phyloP scores from a whole-genome alignment of 2,113 vertebrate genomes.

The Takifugu flavidus region DNA sequence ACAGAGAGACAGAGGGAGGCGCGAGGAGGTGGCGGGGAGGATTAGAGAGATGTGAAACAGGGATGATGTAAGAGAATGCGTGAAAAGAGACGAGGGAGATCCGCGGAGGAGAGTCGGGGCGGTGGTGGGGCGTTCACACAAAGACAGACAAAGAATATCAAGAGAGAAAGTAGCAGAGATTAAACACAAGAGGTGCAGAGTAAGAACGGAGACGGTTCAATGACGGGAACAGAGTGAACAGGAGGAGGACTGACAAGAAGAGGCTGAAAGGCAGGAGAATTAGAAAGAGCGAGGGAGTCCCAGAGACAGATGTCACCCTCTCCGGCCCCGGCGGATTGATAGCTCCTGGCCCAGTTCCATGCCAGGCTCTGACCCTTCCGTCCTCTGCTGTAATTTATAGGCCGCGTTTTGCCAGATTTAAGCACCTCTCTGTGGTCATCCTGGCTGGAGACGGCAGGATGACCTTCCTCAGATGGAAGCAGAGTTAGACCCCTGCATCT shows the following conservation, averaged over 20 bases:
- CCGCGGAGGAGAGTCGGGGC: constrained; percentile 40
- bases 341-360: constrained; percentile 75
- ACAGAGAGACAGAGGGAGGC: constrained; percentile 20
- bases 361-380: constrained; percentile 73
- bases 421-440: constrained; percentile 73
- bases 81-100: constrained; percentile 66
- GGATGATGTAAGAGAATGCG: constrained; percentile 70
- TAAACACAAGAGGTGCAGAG: constrained; percentile 46
- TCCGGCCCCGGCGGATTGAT: constrained; percentile 73
- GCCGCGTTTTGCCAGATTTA: constrained; percentile 77
- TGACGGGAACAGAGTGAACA: constrained; percentile 40
- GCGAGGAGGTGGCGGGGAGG: constrained; percentile 23
- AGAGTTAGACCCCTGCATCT: constrained; percentile 61
- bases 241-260: constrained; percentile 14
- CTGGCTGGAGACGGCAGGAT: constrained; percentile 59
- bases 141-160: constrained; percentile 54
- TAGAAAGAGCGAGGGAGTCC: constrained; percentile 70
- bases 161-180: constrained; percentile 49
- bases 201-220: constrained; percentile 53
- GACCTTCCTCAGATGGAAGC: constrained; percentile 68
- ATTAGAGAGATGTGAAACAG: constrained; percentile 62
- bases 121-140: constrained; percentile 21
- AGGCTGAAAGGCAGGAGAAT: constrained; percentile 35
- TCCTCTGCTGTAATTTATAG: constrained; percentile 81
- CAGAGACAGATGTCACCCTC: constrained; percentile 78